Evolutionary conservation across 2,113 vertebrate genomes (phyloP).

Genomic region (Centropus bengalensis): DNA sequence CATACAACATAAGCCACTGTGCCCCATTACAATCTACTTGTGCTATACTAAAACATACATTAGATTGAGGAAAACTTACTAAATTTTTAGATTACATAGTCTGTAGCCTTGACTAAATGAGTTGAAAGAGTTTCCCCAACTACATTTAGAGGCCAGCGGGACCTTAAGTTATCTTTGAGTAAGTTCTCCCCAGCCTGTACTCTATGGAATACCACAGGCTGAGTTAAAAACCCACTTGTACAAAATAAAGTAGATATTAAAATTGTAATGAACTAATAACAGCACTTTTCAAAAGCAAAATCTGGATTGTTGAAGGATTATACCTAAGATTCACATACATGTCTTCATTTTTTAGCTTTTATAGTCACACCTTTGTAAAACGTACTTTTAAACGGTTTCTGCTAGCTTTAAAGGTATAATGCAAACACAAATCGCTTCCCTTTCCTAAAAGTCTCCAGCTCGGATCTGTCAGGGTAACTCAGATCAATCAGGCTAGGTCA

Average conservation of each 20-base stretch:
- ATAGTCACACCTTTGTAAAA: not conserved
- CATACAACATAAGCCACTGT: not conserved
- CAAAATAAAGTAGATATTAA: not conserved
- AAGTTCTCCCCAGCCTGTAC: not conserved
- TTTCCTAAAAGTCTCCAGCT: not conserved
- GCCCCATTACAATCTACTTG: not conserved
- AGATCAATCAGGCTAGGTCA: not conserved
- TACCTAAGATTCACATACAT: not conserved
- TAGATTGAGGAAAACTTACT: not conserved
- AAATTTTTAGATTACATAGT: not conserved
- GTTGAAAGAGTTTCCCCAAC: not conserved
- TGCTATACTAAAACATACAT: not conserved
- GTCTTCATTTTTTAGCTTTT: not conserved
- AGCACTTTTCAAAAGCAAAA: not conserved
- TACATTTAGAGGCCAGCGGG: not conserved
- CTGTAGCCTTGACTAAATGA: not conserved
- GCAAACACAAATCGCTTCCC: not conserved
- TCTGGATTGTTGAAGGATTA: not conserved
- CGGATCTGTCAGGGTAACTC: no score
- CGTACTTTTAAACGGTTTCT: not conserved
- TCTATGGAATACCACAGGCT: not conserved
- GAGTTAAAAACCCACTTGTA: not conserved
- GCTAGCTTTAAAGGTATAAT: not conserved
- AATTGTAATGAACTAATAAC: not conserved
- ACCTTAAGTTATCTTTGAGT: not conserved